phyloP scores from a whole-genome alignment of 2,113 vertebrate species.

The Pogona vitticeps region DNA sequence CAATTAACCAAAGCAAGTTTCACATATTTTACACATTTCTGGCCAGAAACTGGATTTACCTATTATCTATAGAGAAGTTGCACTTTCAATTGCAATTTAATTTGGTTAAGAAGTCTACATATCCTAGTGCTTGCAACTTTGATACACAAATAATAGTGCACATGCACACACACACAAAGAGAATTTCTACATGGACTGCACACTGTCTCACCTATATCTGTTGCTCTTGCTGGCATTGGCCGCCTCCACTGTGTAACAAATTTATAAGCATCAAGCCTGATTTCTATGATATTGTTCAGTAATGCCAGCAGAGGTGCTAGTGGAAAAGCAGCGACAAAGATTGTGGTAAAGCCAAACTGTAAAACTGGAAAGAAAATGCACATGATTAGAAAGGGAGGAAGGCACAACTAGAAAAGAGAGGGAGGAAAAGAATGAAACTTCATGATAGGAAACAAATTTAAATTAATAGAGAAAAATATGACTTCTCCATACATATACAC shows the following conservation, averaged over 20 bases:
- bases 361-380: slow-evolving; percentile 80
- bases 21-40: no score
- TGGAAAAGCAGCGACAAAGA: slow-evolving; percentile 97
- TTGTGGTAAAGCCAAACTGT: slow-evolving; percentile 98
- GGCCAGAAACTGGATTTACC: no score
- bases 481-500: slow-evolving; percentile 48
- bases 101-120: no score
- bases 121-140: no score
- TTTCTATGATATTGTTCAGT: slow-evolving; percentile 98
- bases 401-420: background rate
- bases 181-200: background rate
- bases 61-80: no score
- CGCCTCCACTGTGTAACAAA: slow-evolving; percentile 98
- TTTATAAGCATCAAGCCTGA: slow-evolving; percentile 97
- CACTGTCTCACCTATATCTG: slow-evolving; percentile 89
- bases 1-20: no score
- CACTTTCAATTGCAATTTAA: no score
- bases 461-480: background rate
- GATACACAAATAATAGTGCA: no score
- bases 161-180: no score
- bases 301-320: slow-evolving; percentile 94
- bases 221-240: slow-evolving; percentile 95
- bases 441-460: background rate
- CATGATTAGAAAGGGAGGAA: background rate
- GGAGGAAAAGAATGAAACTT: background rate